Base-by-base conservation (phyloP, 2,797 vertebrate genomes). In the Fistularia commersonii region DNA sequence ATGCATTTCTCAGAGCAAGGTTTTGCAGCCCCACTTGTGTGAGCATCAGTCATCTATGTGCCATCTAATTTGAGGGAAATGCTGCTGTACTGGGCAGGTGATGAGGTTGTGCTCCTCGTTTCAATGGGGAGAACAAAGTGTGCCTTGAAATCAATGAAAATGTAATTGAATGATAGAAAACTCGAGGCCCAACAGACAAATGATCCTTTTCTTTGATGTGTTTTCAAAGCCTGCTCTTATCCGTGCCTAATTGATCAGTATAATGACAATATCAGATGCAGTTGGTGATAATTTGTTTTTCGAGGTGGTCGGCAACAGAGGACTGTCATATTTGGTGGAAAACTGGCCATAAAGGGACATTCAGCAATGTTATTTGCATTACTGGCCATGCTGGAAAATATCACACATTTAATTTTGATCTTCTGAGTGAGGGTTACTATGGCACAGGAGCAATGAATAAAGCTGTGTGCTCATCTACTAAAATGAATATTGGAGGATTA, bases 191-290 rank as follows among this genome's bases (percentile, higher is more conserved):
- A 54, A 54, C 62, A 69, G 68, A 59, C 50, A 58, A 72, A 76
- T 80, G 72, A 73, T 72, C 62, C 64, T 64, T 45, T 52, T 74
- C 77, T 86, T 85, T 87, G 80, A 86, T 86, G 78, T 84, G 63
- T 74, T 84, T 83, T 81, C 77, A 74, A 88, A 82, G 82, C 60
- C 61, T 8, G 11, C 52, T 69, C 79, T 73, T 58, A 59, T 48
- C 56, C 57, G 42, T 3, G 47, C 48, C 74, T 79, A 81, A 81
- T 88, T 81, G 83, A 83, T 83, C 78, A 69, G 66, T 8, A 33
- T 77, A 73, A 77, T 75, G 64, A 79, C 57, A 66, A 55, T 62
- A 49, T 64, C 37, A 54, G 52, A 77, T 76, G 70, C 61, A 55
- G 59, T 48, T 39, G 32, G 13, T 47, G 54, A 57, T 45, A 53